Evolutionary conservation across 37 sponge, comb jelly and placozoan species (phyloP), one percentile per base, ranked within the genome.

Genomic region (Crambe crambe): DNA sequence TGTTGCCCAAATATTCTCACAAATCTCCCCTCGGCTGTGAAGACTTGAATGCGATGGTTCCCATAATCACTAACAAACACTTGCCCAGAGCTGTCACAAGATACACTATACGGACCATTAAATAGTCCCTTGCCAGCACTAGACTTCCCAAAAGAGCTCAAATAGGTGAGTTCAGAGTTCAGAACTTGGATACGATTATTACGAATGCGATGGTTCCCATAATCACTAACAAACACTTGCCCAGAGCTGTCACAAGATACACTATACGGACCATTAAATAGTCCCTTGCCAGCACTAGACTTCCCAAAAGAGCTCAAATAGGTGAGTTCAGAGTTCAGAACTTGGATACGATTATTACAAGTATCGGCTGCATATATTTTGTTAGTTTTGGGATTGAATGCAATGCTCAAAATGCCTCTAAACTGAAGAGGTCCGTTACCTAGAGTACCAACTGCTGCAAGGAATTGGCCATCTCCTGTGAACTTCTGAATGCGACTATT

Each of bases 151-250:
- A 90, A 85, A 17, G 42, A 75, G 57, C 78, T 68, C 39, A 42
- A 75, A 36, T 73, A 80, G 35, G 77, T 70, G 34, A 85, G 72
- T 68, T 85, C 82, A 2, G 78, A 57, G 42, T 64, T 65, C 54
- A 85, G 78, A 2, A 90, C 74, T 38, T 90, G 90, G 17, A 90
- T 32, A 10, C 86, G 38, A 38, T 90, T 75, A 39, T 90, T 90
- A n/a, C n/a, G n/a, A 1, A 42, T 44, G n/a, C n/a, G n/a, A n/a
- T n/a, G n/a, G n/a, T n/a, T n/a, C n/a, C n/a, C n/a, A n/a, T n/a
- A n/a, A n/a, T n/a, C n/a, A n/a, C n/a, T n/a, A n/a, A n/a, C n/a
- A n/a, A n/a, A n/a, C n/a, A n/a, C n/a, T n/a, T n/a, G n/a, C n/a
- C n/a, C n/a, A n/a, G n/a, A n/a, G n/a, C n/a, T n/a, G n/a, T n/a